These are phyloP conservation scores for Coregonus ussuriensis DNA, from an alignment of 2,797 vertebrate genomes.

Conservation along the genomic window DNA sequence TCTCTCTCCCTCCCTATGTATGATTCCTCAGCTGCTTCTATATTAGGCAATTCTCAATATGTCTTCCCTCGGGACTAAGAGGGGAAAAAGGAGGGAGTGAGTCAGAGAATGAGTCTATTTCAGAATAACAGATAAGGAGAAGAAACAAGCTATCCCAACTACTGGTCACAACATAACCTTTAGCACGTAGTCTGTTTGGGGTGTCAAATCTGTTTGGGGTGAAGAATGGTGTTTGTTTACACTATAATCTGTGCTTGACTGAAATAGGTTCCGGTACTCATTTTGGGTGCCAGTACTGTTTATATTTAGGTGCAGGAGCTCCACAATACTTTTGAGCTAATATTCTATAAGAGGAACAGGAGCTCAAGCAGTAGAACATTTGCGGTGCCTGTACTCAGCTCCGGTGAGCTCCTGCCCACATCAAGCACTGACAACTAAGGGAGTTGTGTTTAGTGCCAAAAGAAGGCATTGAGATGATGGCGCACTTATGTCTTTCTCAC, in stretches of 20 bases:
- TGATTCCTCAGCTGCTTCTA: constrained; percentile 17
- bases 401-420: too few species aligned
- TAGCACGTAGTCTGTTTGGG: not conserved
- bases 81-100: not conserved
- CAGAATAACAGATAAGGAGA: constrained; percentile 9
- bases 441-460: not conserved
- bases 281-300: too few species aligned
- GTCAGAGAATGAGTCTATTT: not conserved
- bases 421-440: not conserved
- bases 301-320: too few species aligned
- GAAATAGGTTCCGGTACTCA: too few species aligned
- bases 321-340: too few species aligned
- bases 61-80: constrained; percentile 9
- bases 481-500: not conserved
- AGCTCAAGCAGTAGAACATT: too few species aligned
- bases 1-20: not conserved
- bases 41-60: constrained; percentile 33
- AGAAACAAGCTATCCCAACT: not conserved
- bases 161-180: constrained; percentile 10
- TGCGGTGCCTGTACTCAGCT: too few species aligned
- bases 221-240: not conserved
- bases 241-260: not conserved
- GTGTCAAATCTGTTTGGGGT: not conserved
- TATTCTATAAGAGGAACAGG: too few species aligned
- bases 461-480: not conserved